Base-by-base conservation (phyloP, 2,113 vertebrate genomes). In the Lycaon pictus region DNA sequence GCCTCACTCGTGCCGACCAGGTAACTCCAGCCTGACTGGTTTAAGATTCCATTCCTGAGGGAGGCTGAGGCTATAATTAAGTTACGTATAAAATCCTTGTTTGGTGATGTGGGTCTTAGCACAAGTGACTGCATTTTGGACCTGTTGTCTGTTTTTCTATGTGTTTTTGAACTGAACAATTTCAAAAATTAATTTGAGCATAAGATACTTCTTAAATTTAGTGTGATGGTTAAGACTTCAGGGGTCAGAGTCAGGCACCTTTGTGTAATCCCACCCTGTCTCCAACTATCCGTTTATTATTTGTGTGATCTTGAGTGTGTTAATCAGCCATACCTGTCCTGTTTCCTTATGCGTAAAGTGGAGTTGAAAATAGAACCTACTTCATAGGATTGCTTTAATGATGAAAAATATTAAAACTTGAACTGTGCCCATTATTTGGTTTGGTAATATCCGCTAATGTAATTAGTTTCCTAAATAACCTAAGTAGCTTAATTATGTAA, bases 161-260 rank as follows among this genome's bases (percentile, higher is more conserved):
- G 65, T 72, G n/a, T 72, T 53, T 55, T n/a, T 79, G 17, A 55
- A 20, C 81, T 13, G 88, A 88, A 84, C 11, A 35, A 22, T 43
- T 27, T 96, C 76, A 85, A 92, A 92, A 43, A 81, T 93, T 89
- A 90, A 96, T 89, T 95, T 86, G 65, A 96, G 83, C 35, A 51
- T 20, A 58, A 11, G 4, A 11, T 58, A 58, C n/a, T 88, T 93
- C 86, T 88, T 76, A 15, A 9, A 95, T 93, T 97, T 93, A 65
- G 15, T 90, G n/a, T 82, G 58, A 56, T 81, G 53, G 63, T n/a
- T 19, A 97, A 58, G 32, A 55, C 22, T 60, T 83, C 25, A 90
- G 62, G 83, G 58, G 76, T 15, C 60, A 27, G 12, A 84, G 43
- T 32, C 6, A 74, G 32, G 29, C 56, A 82, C 5, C 67, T 91